phyloP scores from a whole-genome alignment of 2,113 vertebrate species.

The Phalacrocorax carbo region DNA sequence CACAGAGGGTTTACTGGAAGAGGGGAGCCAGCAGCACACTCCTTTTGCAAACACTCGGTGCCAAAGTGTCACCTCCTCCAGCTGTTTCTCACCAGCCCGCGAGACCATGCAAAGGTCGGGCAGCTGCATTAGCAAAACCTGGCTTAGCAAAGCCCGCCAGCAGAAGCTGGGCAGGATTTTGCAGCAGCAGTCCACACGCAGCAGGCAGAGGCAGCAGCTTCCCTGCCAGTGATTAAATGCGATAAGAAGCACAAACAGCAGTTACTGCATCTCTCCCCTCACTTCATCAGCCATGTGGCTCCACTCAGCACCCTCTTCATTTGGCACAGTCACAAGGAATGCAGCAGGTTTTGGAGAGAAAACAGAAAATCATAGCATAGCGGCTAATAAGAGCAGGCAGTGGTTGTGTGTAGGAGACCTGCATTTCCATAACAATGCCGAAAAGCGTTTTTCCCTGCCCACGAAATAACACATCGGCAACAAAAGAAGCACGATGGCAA shows the following conservation, averaged over 20 bases:
- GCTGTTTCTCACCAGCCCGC: background rate
- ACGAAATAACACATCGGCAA: background rate
- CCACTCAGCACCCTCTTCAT: background rate
- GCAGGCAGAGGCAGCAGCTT: background rate
- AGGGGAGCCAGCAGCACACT: background rate
- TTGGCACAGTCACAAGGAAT: background rate
- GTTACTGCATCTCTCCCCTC: background rate
- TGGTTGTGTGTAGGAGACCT: fast-evolving
- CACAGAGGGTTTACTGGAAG: background rate
- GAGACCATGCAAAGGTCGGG: fast-evolving
- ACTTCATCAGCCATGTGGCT: background rate
- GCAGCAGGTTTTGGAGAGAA: background rate
- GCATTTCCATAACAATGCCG: fast-evolving
- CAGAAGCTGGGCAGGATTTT: background rate
- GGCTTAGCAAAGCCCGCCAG: background rate
- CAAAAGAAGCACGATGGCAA: fast-evolving
- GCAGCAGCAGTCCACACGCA: too few relatives aligned
- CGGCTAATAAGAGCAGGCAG: background rate
- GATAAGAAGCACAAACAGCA: background rate
- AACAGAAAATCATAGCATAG: fast-evolving
- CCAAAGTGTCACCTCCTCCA: background rate
- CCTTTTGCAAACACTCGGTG: background rate
- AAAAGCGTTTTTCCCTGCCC: background rate
- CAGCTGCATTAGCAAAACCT: background rate
- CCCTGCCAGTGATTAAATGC: background rate